These are phyloP conservation scores for Ciconia boyciana DNA, from an alignment of 2,113 vertebrate genomes.

Conservation along the genomic window DNA sequence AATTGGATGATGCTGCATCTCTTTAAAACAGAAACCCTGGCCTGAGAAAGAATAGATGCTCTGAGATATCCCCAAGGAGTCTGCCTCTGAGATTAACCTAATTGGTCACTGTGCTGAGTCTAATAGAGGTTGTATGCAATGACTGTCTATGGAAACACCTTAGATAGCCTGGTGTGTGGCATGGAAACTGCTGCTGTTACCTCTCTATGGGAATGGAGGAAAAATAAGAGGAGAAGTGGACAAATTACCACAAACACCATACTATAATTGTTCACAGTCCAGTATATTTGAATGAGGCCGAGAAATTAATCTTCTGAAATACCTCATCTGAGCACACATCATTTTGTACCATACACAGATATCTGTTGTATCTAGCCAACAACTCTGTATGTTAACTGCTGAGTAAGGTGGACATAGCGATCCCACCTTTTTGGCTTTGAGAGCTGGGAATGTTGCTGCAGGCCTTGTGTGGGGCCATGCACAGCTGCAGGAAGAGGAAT, in stretches of 20 bases:
- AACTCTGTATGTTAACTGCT: not conserved
- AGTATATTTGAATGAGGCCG: not conserved
- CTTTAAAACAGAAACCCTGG: constrained; percentile 42
- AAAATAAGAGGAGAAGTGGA: not conserved
- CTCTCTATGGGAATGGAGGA: not conserved
- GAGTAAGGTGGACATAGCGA: not conserved
- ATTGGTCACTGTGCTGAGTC: constrained; percentile 57
- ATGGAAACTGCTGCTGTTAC: not conserved
- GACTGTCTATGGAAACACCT: not conserved
- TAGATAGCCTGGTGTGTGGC: not conserved
- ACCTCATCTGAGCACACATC: not conserved
- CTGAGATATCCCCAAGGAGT: constrained; percentile 16
- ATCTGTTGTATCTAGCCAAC: not conserved
- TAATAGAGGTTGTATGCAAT: not conserved
- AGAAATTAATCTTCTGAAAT: not conserved
- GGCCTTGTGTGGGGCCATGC: rapidly evolving
- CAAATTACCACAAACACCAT: not conserved
- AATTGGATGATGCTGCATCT: constrained; percentile 43
- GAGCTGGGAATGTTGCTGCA: not conserved
- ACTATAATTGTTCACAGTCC: not conserved
- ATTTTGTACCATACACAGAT: not conserved
- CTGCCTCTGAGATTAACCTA: constrained; percentile 65
- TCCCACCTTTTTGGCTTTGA: not conserved
- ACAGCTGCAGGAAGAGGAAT: not conserved
- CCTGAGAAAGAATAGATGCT: constrained; percentile 15